phyloP scores from a whole-genome alignment of 2,113 vertebrate species.

The Colinus virginianus region DNA sequence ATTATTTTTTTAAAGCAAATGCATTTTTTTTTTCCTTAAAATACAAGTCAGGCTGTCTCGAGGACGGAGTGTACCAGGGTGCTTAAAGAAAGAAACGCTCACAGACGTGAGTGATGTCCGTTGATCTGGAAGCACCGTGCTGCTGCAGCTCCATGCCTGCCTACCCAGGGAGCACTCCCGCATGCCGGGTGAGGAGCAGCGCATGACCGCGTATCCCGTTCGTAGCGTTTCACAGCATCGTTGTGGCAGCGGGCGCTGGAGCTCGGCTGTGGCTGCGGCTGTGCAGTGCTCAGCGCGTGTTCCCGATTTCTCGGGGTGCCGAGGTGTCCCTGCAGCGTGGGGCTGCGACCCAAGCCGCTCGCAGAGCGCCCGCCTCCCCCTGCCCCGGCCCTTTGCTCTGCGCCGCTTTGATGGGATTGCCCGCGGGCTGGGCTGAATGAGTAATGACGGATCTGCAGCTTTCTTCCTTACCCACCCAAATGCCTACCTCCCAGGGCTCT shows the following conservation, averaged over 20 bases:
- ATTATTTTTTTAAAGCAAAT: slow-evolving; percentile 10
- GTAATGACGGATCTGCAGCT: slow-evolving; percentile 25
- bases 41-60: not conserved
- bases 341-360: not conserved
- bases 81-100: not conserved
- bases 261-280: not conserved
- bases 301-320: no score
- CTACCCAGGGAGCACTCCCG: not conserved
- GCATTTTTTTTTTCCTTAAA: not conserved
- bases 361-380: not conserved
- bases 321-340: not conserved
- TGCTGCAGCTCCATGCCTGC: not conserved
- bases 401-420: slow-evolving; percentile 48
- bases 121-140: not conserved
- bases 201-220: not conserved
- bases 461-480: slow-evolving; percentile 29
- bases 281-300: not conserved
- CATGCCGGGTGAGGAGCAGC: not conserved
- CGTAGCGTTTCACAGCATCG: not conserved
- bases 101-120: not conserved
- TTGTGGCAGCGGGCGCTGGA: not conserved
- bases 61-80: not conserved
- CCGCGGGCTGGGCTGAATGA: slow-evolving; percentile 33
- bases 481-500: slow-evolving; percentile 45
- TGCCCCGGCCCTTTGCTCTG: not conserved